Conservation (phyloP, 1,140 invertebrate species). For the Trachymyrmex septentrionalis region DNA sequence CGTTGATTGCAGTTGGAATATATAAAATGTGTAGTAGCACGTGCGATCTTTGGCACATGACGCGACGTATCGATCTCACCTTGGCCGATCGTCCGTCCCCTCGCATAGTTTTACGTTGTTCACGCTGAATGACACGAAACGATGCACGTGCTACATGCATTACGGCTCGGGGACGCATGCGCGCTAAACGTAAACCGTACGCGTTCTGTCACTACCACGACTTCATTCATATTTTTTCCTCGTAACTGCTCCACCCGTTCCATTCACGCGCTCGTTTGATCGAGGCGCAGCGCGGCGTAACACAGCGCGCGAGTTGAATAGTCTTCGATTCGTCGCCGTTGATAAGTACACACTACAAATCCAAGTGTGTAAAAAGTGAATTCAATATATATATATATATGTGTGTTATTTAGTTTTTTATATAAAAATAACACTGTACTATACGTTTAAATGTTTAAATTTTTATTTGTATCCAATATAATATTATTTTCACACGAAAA, state of each 20-base stretch:
- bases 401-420: too few relatives aligned
- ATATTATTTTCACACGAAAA: too few relatives aligned
- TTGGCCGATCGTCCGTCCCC: background rate
- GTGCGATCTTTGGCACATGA: background rate
- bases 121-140: slow-evolving; percentile 71
- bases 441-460: too few relatives aligned
- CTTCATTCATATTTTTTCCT: slow-evolving; percentile 79
- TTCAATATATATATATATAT: too few relatives aligned
- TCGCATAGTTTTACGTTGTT: slow-evolving; percentile 56
- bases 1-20: too few relatives aligned
- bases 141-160: slow-evolving; percentile 71
- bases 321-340: slow-evolving; percentile 30
- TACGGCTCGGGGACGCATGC: slow-evolving; percentile 71
- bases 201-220: slow-evolving; percentile 72
- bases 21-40: background rate
- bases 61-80: slow-evolving; percentile 15
- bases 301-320: slow-evolving; percentile 4
- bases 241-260: slow-evolving; percentile 67
- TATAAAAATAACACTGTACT: too few relatives aligned
- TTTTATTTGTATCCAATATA: too few relatives aligned
- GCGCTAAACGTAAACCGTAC: slow-evolving; percentile 68
- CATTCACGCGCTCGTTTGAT: slow-evolving; percentile 71
- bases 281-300: slow-evolving; percentile 22
- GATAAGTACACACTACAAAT: too few relatives aligned
- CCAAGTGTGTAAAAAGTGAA: too few relatives aligned